Evolutionary conservation across 2,888 invertebrate species (phyloP).

Genomic region (Lymantria dispar): DNA sequence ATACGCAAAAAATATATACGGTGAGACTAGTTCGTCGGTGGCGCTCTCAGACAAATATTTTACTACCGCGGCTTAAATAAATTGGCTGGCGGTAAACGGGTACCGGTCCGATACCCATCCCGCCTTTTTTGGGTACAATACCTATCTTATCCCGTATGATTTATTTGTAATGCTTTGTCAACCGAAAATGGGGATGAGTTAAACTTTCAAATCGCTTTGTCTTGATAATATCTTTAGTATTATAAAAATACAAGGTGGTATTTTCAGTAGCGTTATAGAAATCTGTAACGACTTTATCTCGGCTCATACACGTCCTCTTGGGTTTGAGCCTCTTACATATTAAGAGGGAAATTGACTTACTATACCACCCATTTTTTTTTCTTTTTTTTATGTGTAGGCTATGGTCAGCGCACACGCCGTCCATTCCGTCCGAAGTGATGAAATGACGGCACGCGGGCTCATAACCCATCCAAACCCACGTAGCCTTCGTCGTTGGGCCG

Average conservation of each 20-base stretch:
- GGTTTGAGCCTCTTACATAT: too few relatives aligned
- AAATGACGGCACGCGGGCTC: too few relatives aligned
- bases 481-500: too few relatives aligned
- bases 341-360: too few relatives aligned
- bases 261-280: too few relatives aligned
- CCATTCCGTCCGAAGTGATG: too few relatives aligned
- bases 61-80: conserved; percentile 43
- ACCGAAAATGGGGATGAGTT: conserved; percentile 22
- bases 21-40: conserved; percentile 8
- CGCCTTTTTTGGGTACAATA: conserved; percentile 33
- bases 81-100: conserved; percentile 34
- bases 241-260: neutral
- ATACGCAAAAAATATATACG: neutral
- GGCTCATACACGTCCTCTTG: too few relatives aligned
- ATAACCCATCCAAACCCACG: too few relatives aligned
- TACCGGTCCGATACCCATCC: conserved; percentile 12
- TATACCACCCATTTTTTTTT: too few relatives aligned
- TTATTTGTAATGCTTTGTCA: conserved; percentile 45
- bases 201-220: conserved; percentile 21
- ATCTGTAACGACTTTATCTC: too few relatives aligned
- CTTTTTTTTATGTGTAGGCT: too few relatives aligned
- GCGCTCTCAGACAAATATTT: conserved; percentile 24
- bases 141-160: conserved; percentile 44
- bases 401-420: too few relatives aligned
- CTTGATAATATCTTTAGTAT: neutral